These are phyloP conservation scores for Microchirus variegatus DNA, from an alignment of 2,797 vertebrate species.

Conservation along the genomic window DNA sequence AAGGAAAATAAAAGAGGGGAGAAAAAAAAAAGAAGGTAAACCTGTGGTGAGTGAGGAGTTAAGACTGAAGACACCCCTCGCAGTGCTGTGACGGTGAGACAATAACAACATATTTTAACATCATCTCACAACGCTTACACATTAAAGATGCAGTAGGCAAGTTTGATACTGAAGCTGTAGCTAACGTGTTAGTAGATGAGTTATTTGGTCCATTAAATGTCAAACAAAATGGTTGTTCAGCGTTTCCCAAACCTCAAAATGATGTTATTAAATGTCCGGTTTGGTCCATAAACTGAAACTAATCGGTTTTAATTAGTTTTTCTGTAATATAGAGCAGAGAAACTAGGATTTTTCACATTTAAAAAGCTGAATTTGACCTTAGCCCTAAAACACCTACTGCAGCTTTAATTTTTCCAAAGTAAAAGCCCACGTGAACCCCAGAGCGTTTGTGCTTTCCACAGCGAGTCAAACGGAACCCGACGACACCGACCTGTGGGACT, in stretches of 20 bases:
- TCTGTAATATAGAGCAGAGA: too few relatives aligned
- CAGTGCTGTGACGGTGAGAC: conserved; percentile 60
- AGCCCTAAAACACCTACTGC: neutral
- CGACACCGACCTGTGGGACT: conserved; percentile 60
- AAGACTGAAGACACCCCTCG: conserved; percentile 51
- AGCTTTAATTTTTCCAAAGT: neutral
- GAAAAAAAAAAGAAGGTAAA: conserved; percentile 36
- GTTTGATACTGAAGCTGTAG: neutral
- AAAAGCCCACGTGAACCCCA: neutral
- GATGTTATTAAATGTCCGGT: too few relatives aligned
- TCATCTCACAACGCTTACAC: neutral
- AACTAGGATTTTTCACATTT: too few relatives aligned
- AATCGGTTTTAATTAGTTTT: too few relatives aligned
- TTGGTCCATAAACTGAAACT: too few relatives aligned
- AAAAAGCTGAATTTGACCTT: too few relatives aligned
- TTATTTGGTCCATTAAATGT: too few relatives aligned
- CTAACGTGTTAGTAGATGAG: too few relatives aligned
- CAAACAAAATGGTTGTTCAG: too few relatives aligned
- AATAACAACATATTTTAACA: too few relatives aligned
- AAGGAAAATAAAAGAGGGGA: neutral
- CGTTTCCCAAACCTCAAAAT: too few relatives aligned
- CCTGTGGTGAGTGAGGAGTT: conserved; percentile 66
- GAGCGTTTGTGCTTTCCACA: neutral
- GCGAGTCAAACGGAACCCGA: conserved; percentile 34
- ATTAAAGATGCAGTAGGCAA: conserved; percentile 1